Base-by-base conservation (phyloP, 2,113 vertebrate species). In the Geococcyx californianus region DNA sequence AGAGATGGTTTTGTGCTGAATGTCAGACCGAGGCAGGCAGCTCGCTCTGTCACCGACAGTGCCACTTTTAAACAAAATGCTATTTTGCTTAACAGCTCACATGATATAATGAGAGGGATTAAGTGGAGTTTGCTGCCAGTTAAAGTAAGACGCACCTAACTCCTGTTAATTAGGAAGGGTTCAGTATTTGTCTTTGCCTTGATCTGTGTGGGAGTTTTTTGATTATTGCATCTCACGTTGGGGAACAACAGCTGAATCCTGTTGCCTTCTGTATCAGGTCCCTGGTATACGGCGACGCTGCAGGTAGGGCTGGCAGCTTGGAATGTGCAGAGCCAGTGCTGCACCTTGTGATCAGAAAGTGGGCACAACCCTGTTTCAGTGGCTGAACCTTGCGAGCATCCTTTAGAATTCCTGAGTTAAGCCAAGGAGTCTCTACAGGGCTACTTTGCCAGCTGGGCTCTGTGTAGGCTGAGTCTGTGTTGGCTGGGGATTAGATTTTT, bases 71-170 rank as follows among this genome's bases (percentile, higher is more conserved):
- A 84, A 84, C 59, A 89, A 91, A 95, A 86, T 26, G 36, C 36
- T 67, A 20, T 92, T 96, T 93, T 67, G 31, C 67, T 47, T 49
- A 95, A 2, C 26, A 40, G 31, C 87, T 94, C 58, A 63, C 6
- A 5, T 93, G 92, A 28, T 45, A 15, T 36, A 52, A 49, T 78
- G 85, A 95, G 93, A 68, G 44, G 77, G 84, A 84, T 94, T 83
- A 70, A 84, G 73, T 69, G 83, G 87, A 83, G 92, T 97, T 97
- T 92, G 83, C 89, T 86, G 82, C 54, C 88, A 8, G 44, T 74
- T 67, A 34, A 55, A 68, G 84, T 70, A 76, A 81, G 80, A 75
- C 40, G 88, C 84, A 9, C 3, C 0, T 49, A 64, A 70, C 66
- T 94, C 89, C 82, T 38, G 16, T 45, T 94, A 91, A 87, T 16